Base-by-base conservation (phyloP, 2,113 vertebrate genomes). In the Prunella fulvescens region DNA sequence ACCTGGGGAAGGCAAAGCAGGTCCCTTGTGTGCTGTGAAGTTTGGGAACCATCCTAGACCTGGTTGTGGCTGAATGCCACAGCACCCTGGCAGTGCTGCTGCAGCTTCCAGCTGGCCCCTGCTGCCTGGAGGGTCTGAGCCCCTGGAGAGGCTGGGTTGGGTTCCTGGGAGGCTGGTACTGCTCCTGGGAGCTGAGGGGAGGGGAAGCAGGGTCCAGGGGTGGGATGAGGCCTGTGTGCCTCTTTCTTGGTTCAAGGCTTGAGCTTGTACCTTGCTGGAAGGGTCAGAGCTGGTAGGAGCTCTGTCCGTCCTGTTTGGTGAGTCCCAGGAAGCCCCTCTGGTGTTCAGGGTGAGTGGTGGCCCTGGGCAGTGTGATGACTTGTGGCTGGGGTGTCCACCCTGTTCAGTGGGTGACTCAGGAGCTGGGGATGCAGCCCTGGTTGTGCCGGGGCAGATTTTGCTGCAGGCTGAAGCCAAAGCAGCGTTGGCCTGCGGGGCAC, bases 381-480 rank as follows among this genome's bases (percentile, higher is more conserved):
- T 10, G 37, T 35, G 61, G 12, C 24, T 11, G 23, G 2, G 50
- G 18, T 4, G 29, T 53, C 86, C 89, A 39, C 42, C 13, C 39
- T 81, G n/a, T 29, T 45, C 14, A n/a, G 35, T 2, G 61, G 9
- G 44, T 81, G 93, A 95, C 67, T 92, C 92, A 79, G 90, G 92
- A 29, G 47, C 26, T 17, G 25, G 53, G 81, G 86, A 81, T 86
- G 37, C 47, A 26, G 77, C 42, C 69, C 91, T 12, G 66, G 40
- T 23, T 44, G 62, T 48, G 62, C 69, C 51, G 91, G 64, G 76
- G 65, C 64, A 58, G 77, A 74, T 44, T 39, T 25, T 58, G 47
- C 57, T 7, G 3, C 22, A 1, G 44, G 86, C 54, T 61, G 87
- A 76, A 88, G 94, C 81, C 69, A 62, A 62, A 64, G 77, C 84